Evolutionary conservation across 2,797 vertebrate genomes (phyloP).

Genomic region (Vireo griseus): DNA sequence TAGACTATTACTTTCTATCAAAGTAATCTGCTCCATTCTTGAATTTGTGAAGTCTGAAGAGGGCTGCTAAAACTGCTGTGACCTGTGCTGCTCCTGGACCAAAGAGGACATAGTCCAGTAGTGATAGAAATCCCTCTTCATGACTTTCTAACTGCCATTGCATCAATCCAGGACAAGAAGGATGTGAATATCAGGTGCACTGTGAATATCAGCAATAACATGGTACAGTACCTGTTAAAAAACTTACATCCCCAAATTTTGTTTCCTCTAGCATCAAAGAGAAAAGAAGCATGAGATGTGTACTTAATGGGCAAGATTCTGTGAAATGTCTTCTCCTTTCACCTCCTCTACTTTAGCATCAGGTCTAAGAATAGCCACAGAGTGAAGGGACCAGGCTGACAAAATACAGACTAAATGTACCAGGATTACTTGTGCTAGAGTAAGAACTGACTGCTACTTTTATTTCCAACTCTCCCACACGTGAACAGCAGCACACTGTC

Average conservation of each 20-base stretch:
- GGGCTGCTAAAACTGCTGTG: background rate
- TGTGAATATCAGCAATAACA: background rate
- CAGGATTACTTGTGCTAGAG: background rate
- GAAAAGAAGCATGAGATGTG: background rate
- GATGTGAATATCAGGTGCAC: background rate
- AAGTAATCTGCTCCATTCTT: background rate
- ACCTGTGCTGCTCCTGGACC: background rate
- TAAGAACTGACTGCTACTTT: background rate
- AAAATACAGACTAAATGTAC: background rate
- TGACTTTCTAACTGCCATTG: background rate
- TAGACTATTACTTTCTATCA: rapidly evolving
- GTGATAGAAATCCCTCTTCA: background rate
- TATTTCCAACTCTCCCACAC: background rate
- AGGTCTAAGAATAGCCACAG: background rate
- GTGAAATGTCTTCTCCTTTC: background rate
- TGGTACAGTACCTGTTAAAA: background rate
- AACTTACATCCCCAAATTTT: background rate
- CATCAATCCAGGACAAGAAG: background rate
- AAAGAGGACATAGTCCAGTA: rapidly evolving
- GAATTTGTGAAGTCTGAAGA: background rate
- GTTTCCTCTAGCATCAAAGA: background rate
- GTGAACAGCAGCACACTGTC: background rate
- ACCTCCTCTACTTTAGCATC: background rate
- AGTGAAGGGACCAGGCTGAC: background rate
- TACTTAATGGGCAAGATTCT: background rate